Evolutionary conservation across 2,797 vertebrate species (phyloP), one percentile per base, ranked within the genome.

Genomic region (Pangasius macronema): DNA sequence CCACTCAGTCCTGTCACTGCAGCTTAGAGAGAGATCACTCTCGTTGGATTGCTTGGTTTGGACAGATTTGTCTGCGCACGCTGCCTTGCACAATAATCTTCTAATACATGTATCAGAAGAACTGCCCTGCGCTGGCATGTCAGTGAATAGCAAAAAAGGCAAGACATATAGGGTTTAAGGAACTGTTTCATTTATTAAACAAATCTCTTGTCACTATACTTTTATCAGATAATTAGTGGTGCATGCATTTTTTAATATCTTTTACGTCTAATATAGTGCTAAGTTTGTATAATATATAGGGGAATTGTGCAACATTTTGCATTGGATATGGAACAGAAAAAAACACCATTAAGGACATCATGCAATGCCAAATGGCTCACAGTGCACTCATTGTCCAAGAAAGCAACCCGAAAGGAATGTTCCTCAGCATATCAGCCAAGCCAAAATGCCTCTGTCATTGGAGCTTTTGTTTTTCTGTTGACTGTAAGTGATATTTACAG

Each of bases 401-500:
- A 72, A 75, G 46, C 27, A 20, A 68, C 46, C 82, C 24, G 36
- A 84, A 84, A 85, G 77, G 72, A 79, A 63, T 11, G 39, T n/a
- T 77, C 57, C 33, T 73, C 11, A 59, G 67, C 86, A 87, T 84
- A 83, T 87, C 85, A 87, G 36, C 70, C 2, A 68, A 42, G 80
- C 86, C 9, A 83, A 42, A 87, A 87, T 67, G 79, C 89, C 75
- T 77, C 70, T 85, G 87, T 92, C 89, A 90, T 68, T 90, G 86
- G 51, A 85, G 91, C 93, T 91, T 91, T 93, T 89, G 91, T 94
- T 93, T 92, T 89, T 91, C 85, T 68, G 33, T 57, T 94, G 93
- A 95, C 91, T 92, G 87, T 94, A 95, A 96, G 92, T 93, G 91
- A 94, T 95, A 94, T 95, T 95, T 95, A 95, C 95, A 96, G 93